Conservation (phyloP, 2,888 invertebrate species). For the Junonia oenone region DNA sequence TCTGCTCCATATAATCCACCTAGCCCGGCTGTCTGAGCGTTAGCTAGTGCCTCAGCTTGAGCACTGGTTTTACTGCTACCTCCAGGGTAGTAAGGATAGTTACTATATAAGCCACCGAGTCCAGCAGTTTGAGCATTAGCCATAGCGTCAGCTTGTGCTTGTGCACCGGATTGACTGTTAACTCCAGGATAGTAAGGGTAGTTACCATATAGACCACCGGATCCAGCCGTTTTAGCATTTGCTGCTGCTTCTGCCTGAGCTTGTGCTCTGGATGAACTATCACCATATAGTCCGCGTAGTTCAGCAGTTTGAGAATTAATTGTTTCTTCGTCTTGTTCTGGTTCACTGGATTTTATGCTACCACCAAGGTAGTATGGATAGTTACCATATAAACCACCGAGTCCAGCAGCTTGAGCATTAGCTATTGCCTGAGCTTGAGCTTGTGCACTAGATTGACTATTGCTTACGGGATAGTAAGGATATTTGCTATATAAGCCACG, state of each 20-base stretch:
- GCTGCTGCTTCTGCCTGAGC: conserved; percentile 9
- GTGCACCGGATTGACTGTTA: neutral
- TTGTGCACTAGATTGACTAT: neutral
- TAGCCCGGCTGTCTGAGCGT: too few species aligned
- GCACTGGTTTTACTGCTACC: neutral
- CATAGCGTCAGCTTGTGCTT: conserved; percentile 11
- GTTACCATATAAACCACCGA: neutral
- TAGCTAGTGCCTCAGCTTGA: neutral
- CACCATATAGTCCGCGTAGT: neutral
- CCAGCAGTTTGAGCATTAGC: conserved; percentile 10
- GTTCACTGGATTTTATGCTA: too few species aligned
- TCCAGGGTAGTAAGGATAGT: conserved; percentile 2
- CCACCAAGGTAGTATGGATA: neutral
- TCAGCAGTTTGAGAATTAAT: neutral
- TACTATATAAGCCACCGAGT: too few species aligned
- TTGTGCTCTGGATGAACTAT: neutral
- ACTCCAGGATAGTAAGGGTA: conserved; percentile 5
- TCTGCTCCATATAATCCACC: neutral
- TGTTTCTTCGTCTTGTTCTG: neutral
- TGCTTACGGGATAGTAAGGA: conserved; percentile 1
- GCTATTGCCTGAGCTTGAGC: conserved; percentile 6
- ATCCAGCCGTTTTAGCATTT: neutral
- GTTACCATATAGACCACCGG: neutral
- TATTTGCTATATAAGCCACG: neutral
- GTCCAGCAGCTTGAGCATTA: neutral